Evolutionary conservation across 2,797 vertebrate genomes (phyloP).

Genomic region (Poecilia wingei): DNA sequence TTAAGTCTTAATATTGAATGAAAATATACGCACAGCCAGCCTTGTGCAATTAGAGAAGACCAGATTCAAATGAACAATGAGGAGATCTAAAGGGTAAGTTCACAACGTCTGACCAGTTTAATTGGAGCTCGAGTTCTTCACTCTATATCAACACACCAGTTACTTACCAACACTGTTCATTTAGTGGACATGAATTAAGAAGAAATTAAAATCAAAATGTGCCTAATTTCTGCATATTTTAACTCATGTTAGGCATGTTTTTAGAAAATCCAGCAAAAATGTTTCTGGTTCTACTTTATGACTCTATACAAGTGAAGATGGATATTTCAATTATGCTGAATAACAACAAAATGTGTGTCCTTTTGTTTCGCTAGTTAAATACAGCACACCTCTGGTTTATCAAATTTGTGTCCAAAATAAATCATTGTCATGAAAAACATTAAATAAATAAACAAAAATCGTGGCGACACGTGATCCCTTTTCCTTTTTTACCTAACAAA

Average conservation of each 20-base stretch:
- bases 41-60: constrained; percentile 59
- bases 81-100: constrained; percentile 53
- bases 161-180: constrained; percentile 13
- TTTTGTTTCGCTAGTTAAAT: background rate
- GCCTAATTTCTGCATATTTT: background rate
- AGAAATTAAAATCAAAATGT: background rate
- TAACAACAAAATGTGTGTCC: background rate
- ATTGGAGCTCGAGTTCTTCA: constrained; percentile 39
- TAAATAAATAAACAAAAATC: background rate
- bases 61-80: constrained; percentile 29
- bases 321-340: background rate
- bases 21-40: constrained; percentile 46
- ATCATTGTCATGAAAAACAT: constrained; percentile 5
- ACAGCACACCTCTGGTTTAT: background rate
- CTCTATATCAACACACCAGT: constrained; percentile 6
- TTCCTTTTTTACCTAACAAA: constrained; percentile 43
- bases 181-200: constrained; percentile 15
- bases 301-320: background rate
- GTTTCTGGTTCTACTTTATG: no score
- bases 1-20: constrained; percentile 52
- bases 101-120: constrained; percentile 32
- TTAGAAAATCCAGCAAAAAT: background rate
- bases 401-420: background rate
- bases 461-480: constrained; percentile 39
- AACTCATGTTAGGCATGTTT: background rate